Percentiles rank a stretch among this genome's conserved stretches.
Evolutionary conservation across 2,797 vertebrate genomes (phyloP).

Genomic region (Xerus rutilus): DNA sequence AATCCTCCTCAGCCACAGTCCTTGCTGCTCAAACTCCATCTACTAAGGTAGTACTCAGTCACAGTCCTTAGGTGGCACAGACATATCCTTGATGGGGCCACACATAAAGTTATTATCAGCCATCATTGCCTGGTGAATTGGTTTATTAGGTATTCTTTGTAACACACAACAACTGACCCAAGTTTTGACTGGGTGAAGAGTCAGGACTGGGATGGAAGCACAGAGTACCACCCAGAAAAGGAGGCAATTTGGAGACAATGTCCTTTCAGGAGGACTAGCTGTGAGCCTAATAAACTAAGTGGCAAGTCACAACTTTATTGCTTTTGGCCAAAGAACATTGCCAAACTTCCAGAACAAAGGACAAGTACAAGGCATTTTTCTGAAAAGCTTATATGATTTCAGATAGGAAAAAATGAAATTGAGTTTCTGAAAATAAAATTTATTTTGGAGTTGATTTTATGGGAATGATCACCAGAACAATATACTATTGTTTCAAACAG

Average conservation of each 20-base stretch:
- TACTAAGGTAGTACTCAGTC: neutral
- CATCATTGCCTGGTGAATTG: neutral
- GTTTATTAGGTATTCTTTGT: conserved; percentile 54
- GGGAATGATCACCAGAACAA: conserved; percentile 15
- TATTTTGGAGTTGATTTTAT: conserved; percentile 46
- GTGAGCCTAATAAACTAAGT: conserved; percentile 25
- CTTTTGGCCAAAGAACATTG: conserved; percentile 60
- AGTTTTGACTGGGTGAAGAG: conserved; percentile 16
- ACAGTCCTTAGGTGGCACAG: neutral
- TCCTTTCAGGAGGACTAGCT: neutral
- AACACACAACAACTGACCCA: neutral
- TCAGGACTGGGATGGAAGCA: neutral
- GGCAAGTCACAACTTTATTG: conserved; percentile 63
- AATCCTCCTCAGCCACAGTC: neutral
- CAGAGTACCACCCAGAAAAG: neutral
- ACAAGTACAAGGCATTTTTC: conserved; percentile 61
- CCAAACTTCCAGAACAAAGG: conserved; percentile 68
- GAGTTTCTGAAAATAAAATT: conserved; percentile 60
- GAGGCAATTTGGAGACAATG: neutral
- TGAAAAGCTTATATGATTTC: conserved; percentile 53
- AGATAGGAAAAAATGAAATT: conserved; percentile 48
- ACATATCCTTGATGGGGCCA: neutral
- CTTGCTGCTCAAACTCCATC: neutral
- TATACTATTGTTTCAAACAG: neutral
- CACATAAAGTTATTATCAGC: neutral